A percentile compares a stretch with the other conserved stretches of the same genome.
Conservation (phyloP, 1,140 invertebrate species). For the Thalassaphorura encarpata region DNA sequence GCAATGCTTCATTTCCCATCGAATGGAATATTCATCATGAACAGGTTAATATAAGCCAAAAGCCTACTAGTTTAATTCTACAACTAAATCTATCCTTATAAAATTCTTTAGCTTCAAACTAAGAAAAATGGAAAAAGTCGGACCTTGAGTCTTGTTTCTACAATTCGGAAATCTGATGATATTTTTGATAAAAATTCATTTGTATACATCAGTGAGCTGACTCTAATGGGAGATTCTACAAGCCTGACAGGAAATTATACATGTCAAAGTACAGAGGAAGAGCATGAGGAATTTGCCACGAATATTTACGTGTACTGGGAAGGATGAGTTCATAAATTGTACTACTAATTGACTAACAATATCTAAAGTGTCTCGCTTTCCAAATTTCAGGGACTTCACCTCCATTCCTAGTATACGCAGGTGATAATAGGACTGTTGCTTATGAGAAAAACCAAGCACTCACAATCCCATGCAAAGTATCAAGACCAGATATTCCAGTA, state of each 20-base stretch:
- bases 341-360: neutral
- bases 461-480: constrained; percentile 13
- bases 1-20: constrained; percentile 19
- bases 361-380: neutral
- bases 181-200: neutral
- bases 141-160: neutral
- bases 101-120: neutral
- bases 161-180: neutral
- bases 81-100: too few species aligned
- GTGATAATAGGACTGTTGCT: neutral
- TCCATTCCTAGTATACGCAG: constrained; percentile 10
- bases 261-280: constrained; percentile 13
- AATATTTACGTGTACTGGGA: constrained; percentile 24
- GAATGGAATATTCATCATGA: constrained; percentile 22
- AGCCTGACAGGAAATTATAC: constrained; percentile 21
- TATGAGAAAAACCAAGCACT: neutral
- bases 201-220: neutral
- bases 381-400: constrained; percentile 11
- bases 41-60: constrained; percentile 1
- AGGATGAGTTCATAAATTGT: neutral
- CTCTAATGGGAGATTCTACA: neutral
- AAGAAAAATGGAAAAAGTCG: neutral
- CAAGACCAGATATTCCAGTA: constrained; percentile 5
- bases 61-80: neutral
- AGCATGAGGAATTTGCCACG: neutral